These are phyloP conservation scores for Oreochromis tanganicae DNA, from an alignment of 2,113 vertebrate genomes.

Conservation along the genomic window DNA sequence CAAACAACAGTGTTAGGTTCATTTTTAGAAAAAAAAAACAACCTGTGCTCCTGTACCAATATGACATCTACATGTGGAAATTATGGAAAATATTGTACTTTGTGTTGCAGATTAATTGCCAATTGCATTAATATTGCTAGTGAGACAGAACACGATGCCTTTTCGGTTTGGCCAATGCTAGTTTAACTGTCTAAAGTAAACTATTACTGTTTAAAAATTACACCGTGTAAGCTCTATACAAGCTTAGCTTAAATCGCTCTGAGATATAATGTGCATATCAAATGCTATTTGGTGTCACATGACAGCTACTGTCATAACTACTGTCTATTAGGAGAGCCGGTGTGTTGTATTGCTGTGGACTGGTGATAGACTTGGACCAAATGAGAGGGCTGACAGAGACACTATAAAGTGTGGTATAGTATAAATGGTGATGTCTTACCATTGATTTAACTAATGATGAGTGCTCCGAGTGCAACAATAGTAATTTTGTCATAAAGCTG, in stretches of 20 bases:
- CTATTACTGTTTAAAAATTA: background rate
- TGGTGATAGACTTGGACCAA: conserved; percentile 67
- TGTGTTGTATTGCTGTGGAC: conserved; percentile 32
- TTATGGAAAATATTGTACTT: background rate
- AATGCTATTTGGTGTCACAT: conserved; percentile 23
- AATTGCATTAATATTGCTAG: background rate
- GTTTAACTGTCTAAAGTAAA: background rate
- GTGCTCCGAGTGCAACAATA: conserved; percentile 75
- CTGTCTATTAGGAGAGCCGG: conserved; percentile 32
- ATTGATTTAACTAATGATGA: conserved; percentile 79
- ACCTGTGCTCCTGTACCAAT: background rate
- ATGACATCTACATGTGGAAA: background rate
- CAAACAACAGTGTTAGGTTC: background rate
- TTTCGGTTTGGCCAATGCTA: background rate
- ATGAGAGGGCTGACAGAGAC: conserved; percentile 61
- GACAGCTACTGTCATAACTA: conserved; percentile 42
- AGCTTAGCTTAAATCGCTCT: background rate
- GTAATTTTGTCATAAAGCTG: conserved; percentile 81
- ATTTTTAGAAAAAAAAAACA: background rate
- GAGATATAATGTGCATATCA: background rate
- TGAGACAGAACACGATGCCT: background rate
- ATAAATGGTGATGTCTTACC: conserved; percentile 71
- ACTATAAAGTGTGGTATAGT: conserved; percentile 48
- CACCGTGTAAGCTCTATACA: background rate
- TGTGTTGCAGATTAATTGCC: background rate